Conservation (phyloP, 2,113 vertebrate species). For the Crotalus helleri region DNA sequence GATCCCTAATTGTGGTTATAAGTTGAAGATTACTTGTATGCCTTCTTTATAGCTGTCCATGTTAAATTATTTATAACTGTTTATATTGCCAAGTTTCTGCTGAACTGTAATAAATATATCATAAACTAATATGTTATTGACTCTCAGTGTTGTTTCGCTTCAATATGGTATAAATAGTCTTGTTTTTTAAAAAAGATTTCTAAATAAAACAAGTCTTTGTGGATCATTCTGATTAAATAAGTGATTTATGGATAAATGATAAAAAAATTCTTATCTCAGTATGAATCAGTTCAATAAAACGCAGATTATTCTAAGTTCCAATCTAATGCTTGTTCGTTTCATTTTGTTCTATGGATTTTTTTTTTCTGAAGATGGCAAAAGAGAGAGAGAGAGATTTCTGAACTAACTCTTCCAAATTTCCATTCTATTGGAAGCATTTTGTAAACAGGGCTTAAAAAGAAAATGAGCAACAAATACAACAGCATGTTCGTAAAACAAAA, state of each 20-base stretch:
- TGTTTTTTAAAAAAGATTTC: neutral
- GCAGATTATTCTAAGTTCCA: neutral
- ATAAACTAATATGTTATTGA: neutral
- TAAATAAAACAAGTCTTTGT: neutral
- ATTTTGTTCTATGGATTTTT: neutral
- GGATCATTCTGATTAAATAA: neutral
- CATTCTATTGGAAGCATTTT: neutral
- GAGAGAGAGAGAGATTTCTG: neutral
- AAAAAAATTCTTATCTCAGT: neutral
- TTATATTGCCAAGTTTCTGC: neutral
- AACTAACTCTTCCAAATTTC: neutral
- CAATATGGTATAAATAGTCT: too few species aligned
- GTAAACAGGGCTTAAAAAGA: neutral
- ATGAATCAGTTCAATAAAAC: neutral
- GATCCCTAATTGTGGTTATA: neutral
- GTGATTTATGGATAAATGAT: neutral
- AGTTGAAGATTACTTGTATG: neutral
- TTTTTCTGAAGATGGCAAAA: neutral
- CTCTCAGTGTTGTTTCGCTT: neutral
- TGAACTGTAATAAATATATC: neutral
- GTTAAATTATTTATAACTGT: neutral
- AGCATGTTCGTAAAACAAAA: neutral
- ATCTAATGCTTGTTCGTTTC: neutral
- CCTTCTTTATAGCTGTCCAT: neutral
- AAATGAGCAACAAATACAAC: neutral